These are phyloP conservation scores for Coleophora flavipennella DNA, from an alignment of 2,888 invertebrate species.

Conservation along the genomic window DNA sequence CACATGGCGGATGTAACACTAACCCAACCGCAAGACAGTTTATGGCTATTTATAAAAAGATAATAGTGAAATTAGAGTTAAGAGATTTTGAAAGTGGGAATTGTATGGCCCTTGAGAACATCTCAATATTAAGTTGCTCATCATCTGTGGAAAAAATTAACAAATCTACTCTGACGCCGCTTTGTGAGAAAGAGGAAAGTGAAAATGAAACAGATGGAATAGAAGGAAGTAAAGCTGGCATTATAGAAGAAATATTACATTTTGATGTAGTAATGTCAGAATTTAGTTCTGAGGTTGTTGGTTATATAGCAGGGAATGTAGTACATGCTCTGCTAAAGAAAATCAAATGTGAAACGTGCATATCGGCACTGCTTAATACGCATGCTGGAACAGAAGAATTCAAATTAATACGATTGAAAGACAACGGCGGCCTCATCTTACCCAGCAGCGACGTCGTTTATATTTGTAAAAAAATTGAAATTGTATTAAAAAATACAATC, in stretches of 20 bases:
- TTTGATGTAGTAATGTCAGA: not conserved
- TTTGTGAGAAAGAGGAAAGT: not conserved
- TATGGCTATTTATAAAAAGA: slow-evolving; percentile 15
- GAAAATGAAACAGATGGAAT: not conserved
- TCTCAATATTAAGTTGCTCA: not conserved
- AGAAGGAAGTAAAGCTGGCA: not conserved
- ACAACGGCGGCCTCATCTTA: not conserved
- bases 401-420: not conserved
- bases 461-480: not conserved
- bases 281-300: not conserved
- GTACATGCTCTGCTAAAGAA: not conserved
- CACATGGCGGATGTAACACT: slow-evolving; percentile 14
- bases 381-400: not conserved
- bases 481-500: not conserved
- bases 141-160: not conserved
- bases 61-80: slow-evolving; percentile 10
- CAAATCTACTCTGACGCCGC: not conserved
- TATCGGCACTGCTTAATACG: not conserved
- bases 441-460: not conserved
- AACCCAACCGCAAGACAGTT: slow-evolving; percentile 16
- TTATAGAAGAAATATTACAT: not conserved
- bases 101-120: slow-evolving; percentile 7
- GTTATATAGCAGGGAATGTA: not conserved
- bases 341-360: not conserved
- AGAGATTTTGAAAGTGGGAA: slow-evolving; percentile 7